Base-by-base conservation (phyloP, 2,113 vertebrate genomes). In the Prochilodus magdalenae region DNA sequence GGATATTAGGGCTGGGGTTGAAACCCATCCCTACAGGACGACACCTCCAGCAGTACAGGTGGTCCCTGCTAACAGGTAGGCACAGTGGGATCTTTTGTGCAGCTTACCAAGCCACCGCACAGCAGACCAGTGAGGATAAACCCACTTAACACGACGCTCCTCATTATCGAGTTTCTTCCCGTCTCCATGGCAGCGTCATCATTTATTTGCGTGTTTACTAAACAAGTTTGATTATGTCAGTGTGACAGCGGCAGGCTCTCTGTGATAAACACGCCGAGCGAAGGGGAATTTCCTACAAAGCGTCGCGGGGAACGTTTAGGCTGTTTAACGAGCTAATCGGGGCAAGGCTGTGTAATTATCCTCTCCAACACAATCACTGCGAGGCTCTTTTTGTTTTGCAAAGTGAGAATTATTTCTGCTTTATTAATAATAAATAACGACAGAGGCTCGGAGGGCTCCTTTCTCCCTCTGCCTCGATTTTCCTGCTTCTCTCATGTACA, bases 161-260 rank as follows among this genome's bases (percentile, higher is more conserved):
- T 20, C 27, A 3, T 71, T 57, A 72, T 60, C 36, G 26, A 29
- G 73, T 13, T n/a, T 70, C 59, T 4, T 27, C 57, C 22, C 24
- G 73, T 82, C 55, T 67, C 73, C 81, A 87, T 82, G 76, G 85
- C 77, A 80, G 73, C 83, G 22, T 4, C 20, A 18, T 44, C 18
- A 30, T 72, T 73, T 84, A 77, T 75, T 75, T 60, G 75, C 47
- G 27, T 86, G 81, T 75, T 86, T 80, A 85, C 83, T 80, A 85
- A 86, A 86, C 81, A 82, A 59, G 67, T 1, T 15, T 70, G 81
- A 85, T 89, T 65, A 57, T 86, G 72, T 79, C 84, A 81, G 84
- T 72, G 75, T 83, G 85, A 83, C 65, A 73, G 75, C 69, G 3
- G 49, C 47, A 27, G 29, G n/a, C 47, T 74, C 33, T 72, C 57